Evolutionary conservation across 2,797 vertebrate genomes (phyloP), one percentile per base, ranked within the genome.

Genomic region (Coregonus ussuriensis): DNA sequence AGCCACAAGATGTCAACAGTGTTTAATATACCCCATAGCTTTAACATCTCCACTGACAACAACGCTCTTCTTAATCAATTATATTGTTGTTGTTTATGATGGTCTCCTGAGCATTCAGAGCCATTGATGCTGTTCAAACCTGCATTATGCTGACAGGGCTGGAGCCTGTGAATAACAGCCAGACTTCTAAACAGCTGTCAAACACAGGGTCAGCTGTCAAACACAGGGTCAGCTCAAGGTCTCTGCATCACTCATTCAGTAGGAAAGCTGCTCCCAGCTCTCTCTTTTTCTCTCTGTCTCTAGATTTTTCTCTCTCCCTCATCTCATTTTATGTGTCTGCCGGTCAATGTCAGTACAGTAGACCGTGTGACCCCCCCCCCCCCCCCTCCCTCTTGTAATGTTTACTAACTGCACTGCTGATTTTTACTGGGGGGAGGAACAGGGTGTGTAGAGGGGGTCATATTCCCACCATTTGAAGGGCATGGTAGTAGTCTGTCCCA

Each of bases 1-100:
- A n/a, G 21, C 80, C 93, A 90, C 37, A 81, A 92, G 92, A 87
- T 89, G 89, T 89, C 88, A 89, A 86, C 52, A 82, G 71, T 75
- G 75, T 31, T 2, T 75, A 37, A 62, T 16, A 15, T 11, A n/a
- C 33, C n/a, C 54, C 25, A 69, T 87, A 21, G 7, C 41, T 11
- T 47, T 11, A 47, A 47, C 9, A 11, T 47, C 41, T 47, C 41
- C 41, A 47, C 41, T 47, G 41, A 14, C 37, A 1, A 59, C 68
- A 16, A 31, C 7, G 0, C 54, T 51, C 59, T 29, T 18, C 14
- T 68, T 75, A 74, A 53, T 6, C 63, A 62, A 33, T 72, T n/a
- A 25, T 53, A 33, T 62, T 62, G 74, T 82, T 72, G 59, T 77
- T 77, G 71, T 83, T 72, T 74, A 29, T 72, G 72, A 35, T 74